phyloP scores from a whole-genome alignment of 2,113 vertebrate genomes.

The Haemorhous mexicanus region DNA sequence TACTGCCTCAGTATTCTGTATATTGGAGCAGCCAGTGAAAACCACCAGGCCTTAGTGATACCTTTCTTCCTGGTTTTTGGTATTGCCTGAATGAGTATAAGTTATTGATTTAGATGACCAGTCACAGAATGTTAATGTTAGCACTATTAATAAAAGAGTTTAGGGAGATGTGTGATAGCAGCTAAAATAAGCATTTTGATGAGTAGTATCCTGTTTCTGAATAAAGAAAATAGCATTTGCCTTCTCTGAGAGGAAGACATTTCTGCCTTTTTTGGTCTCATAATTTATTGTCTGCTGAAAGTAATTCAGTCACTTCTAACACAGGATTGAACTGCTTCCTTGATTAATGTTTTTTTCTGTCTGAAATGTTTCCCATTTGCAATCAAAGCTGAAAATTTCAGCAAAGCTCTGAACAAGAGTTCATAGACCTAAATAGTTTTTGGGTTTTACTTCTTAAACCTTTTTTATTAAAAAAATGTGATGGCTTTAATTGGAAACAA shows the following conservation, averaged over 20 bases:
- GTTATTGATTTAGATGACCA: neutral
- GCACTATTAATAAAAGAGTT: neutral
- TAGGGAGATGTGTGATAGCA: neutral
- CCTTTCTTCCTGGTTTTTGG: neutral
- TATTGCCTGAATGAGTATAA: neutral
- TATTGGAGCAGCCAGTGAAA: neutral
- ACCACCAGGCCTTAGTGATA: neutral
- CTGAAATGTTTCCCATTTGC: neutral
- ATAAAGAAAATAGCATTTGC: neutral
- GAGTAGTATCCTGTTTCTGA: neutral
- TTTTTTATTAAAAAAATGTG: neutral
- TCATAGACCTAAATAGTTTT: neutral
- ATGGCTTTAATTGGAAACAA: neutral
- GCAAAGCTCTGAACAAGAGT: neutral
- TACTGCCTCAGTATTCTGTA: neutral
- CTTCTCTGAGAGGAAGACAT: neutral
- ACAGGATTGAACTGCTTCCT: neutral
- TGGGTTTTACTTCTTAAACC: neutral
- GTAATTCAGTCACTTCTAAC: neutral
- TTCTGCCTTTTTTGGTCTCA: neutral
- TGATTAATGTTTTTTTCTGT: neutral
- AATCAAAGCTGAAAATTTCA: neutral
- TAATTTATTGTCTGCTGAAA: neutral
- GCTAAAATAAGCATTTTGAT: conserved; percentile 1
- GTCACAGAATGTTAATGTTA: neutral